Conservation (phyloP, 1,140 invertebrate genomes). For the Calliopsis andreniformis region DNA sequence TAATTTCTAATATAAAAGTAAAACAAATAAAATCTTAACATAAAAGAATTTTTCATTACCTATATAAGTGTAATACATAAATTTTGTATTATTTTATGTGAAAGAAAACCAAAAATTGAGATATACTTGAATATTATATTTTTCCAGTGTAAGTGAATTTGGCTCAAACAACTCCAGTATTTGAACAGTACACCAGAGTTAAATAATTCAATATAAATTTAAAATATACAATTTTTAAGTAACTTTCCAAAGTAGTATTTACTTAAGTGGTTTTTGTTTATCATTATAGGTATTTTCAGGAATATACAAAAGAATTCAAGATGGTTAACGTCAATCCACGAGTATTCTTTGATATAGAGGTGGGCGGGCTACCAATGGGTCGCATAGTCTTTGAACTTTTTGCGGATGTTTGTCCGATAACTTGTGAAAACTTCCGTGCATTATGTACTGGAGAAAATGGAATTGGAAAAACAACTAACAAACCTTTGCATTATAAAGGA, state of each 20-base stretch:
- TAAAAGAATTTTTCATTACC: no score
- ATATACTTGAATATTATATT: no score
- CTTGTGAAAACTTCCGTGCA: conserved; percentile 99
- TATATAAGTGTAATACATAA: no score
- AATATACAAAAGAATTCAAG: conserved; percentile 2
- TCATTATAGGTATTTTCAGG: conserved; percentile 39
- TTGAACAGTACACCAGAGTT: no score
- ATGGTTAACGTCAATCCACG: conserved; percentile 75
- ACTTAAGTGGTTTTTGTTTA: background rate
- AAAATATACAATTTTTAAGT: no score
- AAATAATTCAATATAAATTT: no score
- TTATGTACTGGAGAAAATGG: conserved; percentile 98
- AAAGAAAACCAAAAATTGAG: no score
- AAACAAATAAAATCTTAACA: background rate
- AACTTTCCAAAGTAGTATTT: no score
- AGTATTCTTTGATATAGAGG: conserved; percentile 96
- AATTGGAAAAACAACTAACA: conserved; percentile 88
- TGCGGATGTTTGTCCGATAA: conserved; percentile 97
- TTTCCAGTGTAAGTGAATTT: no score
- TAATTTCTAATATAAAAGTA: no score
- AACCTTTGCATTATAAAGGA: conserved; percentile 98
- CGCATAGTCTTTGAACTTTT: conserved; percentile 98
- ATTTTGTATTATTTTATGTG: no score
- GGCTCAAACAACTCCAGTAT: no score
- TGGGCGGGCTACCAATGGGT: conserved; percentile 95